Conservation (phyloP, 2,888 invertebrate genomes). For the Biston betularia region DNA sequence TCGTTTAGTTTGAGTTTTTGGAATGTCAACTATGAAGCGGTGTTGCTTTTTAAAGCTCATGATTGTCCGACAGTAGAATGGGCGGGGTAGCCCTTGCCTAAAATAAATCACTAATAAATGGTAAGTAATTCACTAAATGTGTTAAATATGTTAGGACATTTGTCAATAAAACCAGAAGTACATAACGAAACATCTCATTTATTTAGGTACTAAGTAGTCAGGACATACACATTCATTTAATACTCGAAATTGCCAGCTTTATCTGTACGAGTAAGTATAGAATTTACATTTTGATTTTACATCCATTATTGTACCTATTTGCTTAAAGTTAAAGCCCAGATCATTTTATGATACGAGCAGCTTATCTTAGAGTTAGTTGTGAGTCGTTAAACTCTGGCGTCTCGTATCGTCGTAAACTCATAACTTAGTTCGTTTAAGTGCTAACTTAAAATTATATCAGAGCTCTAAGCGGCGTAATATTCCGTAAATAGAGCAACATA, state of each 20-base stretch:
- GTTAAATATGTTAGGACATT: no score
- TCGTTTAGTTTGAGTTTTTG: no score
- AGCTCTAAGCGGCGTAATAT: conserved; percentile 20
- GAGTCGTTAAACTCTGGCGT: conserved; percentile 20
- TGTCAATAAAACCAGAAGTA: no score
- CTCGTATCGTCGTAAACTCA: conserved; percentile 16
- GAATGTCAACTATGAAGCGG: no score
- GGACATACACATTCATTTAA: background rate
- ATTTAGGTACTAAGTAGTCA: no score
- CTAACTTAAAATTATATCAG: conserved; percentile 24
- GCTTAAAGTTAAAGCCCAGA: conserved; percentile 7
- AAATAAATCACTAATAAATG: no score
- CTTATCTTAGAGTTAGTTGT: conserved; percentile 21
- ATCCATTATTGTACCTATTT: conserved; percentile 10
- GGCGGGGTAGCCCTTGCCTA: no score
- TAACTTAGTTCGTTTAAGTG: conserved; percentile 29
- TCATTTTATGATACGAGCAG: conserved; percentile 16
- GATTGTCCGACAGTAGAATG: no score
- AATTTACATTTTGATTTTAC: background rate
- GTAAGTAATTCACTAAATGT: no score
- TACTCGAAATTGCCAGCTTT: conserved; percentile 4
- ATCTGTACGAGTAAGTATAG: conserved; percentile 5
- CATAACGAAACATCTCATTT: no score
- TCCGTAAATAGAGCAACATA: conserved; percentile 18
- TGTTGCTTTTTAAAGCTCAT: no score